Evolutionary conservation across 1,140 invertebrate species (phyloP).

Genomic region (Drosophila biarmipes): DNA sequence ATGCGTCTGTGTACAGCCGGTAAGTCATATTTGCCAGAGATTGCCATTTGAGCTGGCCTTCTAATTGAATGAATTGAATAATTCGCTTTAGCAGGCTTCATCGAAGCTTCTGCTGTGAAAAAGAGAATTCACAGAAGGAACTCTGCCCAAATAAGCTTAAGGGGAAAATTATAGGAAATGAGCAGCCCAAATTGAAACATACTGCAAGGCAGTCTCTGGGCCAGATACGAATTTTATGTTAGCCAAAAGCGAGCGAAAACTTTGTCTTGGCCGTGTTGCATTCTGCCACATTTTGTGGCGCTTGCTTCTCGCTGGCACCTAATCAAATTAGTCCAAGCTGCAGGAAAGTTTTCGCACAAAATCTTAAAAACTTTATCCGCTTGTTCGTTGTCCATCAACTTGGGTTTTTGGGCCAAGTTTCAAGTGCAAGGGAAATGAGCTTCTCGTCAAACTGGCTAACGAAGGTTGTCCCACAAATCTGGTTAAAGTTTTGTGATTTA

Average conservation of each 20-base stretch:
- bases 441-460: constrained; percentile 17
- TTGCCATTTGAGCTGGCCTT: constrained; percentile 3
- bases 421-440: constrained; percentile 30
- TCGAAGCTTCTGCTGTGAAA: neutral
- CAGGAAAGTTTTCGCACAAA: constrained; percentile 39
- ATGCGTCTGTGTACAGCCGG: constrained; percentile 96
- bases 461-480: constrained; percentile 17
- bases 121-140: constrained; percentile 4
- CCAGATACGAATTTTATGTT: constrained; percentile 30
- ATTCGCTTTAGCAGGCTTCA: constrained; percentile 15
- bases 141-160: neutral
- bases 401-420: constrained; percentile 19
- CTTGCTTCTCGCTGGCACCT: constrained; percentile 37
- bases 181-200: constrained; percentile 17
- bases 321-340: constrained; percentile 64
- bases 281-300: constrained; percentile 39
- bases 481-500: constrained; percentile 10
- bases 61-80: constrained; percentile 50
- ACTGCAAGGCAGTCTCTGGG: constrained; percentile 20
- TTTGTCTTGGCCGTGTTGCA: constrained; percentile 35
- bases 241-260: constrained; percentile 20
- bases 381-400: constrained; percentile 47
- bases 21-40: constrained; percentile 84
- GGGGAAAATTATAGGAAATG: constrained; percentile 31
- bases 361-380: constrained; percentile 51